Percentiles rank a stretch among this genome's conserved stretches.
Evolutionary conservation across 2,888 invertebrate species (phyloP).

Genomic region (Tinea semifulvella): DNA sequence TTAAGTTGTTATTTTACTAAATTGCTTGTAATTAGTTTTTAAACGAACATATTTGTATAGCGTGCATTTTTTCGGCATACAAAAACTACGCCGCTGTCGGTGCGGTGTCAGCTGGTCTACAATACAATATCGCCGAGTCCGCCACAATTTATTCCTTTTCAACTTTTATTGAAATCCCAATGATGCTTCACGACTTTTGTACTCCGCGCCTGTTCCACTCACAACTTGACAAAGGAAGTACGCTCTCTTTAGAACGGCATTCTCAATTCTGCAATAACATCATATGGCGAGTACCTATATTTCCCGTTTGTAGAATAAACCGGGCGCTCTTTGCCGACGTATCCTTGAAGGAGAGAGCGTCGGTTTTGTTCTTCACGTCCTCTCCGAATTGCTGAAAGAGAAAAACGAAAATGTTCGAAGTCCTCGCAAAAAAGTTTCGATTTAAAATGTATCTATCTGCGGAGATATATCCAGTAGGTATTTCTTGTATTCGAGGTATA

Average conservation of each 20-base stretch:
- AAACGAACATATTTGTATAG: not conserved
- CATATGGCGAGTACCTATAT: not conserved
- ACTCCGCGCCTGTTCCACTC: conserved; percentile 9
- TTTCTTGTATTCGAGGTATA: not conserved
- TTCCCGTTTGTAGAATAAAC: conserved; percentile 7
- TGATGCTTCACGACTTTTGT: conserved; percentile 18
- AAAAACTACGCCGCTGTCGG: conserved; percentile 4
- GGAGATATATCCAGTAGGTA: not conserved
- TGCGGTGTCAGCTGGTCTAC: conserved; percentile 35
- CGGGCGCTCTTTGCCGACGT: not conserved
- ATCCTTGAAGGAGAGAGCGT: conserved; percentile 1
- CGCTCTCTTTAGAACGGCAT: conserved; percentile 1
- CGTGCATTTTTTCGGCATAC: not conserved
- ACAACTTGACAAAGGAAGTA: conserved; percentile 13
- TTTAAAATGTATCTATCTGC: not conserved
- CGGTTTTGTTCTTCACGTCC: conserved; percentile 1
- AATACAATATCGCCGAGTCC: conserved; percentile 33
- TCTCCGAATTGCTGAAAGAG: not conserved
- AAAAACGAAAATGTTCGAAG: not conserved
- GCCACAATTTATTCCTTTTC: conserved; percentile 46
- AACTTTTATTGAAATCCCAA: conserved; percentile 55
- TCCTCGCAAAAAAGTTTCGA: not conserved
- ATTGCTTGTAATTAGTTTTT: too few species aligned
- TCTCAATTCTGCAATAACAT: conserved; percentile 9
- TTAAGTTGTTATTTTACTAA: too few species aligned